A percentile compares a stretch with the other conserved stretches of the same genome.
Conservation (phyloP, 2,113 vertebrate genomes). For the Rhinoptilus africanus region DNA sequence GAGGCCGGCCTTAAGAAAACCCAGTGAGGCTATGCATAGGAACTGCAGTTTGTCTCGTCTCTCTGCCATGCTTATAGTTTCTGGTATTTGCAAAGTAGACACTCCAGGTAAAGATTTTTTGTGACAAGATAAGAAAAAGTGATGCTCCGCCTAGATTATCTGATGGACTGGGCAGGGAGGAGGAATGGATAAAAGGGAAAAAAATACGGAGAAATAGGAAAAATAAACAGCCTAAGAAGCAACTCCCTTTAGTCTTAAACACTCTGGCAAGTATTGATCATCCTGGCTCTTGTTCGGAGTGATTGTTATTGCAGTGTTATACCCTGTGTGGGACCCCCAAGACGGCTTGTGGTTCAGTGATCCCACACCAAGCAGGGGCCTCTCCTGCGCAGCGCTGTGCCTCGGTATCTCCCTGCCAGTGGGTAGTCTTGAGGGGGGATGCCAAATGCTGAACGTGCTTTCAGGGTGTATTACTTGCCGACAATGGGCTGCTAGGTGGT, state of each 20-base stretch:
- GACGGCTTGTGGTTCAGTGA: not conserved
- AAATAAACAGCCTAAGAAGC: not conserved
- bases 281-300: not conserved
- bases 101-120: not conserved
- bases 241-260: not conserved
- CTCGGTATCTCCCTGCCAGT: rapidly evolving
- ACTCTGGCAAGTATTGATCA: not conserved
- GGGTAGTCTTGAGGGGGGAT: not conserved
- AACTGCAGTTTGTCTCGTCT: not conserved
- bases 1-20: not conserved
- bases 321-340: rapidly evolving
- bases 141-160: not conserved
- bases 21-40: not conserved
- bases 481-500: not conserved
- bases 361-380: not conserved
- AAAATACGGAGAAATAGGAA: not conserved
- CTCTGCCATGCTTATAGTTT: not conserved
- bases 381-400: rapidly evolving
- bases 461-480: not conserved
- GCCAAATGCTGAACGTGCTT: not conserved
- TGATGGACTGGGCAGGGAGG: not conserved
- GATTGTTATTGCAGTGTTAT: not conserved
- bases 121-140: not conserved
- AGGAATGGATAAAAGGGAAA: not conserved
- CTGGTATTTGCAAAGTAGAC: not conserved